Evolutionary conservation across 1,140 invertebrate species (phyloP), one percentile per base, ranked within the genome.

Genomic region (Oncopodura yosiiana): DNA sequence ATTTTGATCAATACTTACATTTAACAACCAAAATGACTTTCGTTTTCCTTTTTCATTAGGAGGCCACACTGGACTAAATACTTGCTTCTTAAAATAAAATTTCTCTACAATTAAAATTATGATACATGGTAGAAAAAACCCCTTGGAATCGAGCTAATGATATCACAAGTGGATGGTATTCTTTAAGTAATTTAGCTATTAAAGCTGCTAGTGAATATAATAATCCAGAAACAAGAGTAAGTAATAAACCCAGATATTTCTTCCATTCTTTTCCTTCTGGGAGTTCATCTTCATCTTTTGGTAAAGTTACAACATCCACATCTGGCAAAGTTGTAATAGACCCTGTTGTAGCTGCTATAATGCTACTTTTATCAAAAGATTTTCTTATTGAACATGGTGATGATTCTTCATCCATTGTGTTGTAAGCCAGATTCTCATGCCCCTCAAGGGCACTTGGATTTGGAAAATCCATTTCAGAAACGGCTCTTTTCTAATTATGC

Each of bases 101-200:
- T 27, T 49, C 12, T 36, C 34, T 19, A 24, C 21, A 21, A 49
- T 11, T 9, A 38, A 12, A 30, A 49, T 30, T 3, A n/a, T 23
- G 2, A 49, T 3, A 26, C 32, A 49, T 1, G 46, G 46, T 26
- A 49, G n/a, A 21, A 1, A 49, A 30, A n/a, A 49, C 46, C 6
- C 46, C 46, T 38, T 49, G 46, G 27, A 49, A 49, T 49, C 46
- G 36, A 30, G 32, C 36, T n/a, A 49, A 12, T 3, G 46, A 49
- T 37, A 49, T 49, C 3, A 36, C 9, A 49, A 49, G 18, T 2
- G 46, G 46, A 6, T 49, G 46, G 18, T 49, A 49, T 14, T 49
- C 34, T 3, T 49, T 37, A 30, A 49, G 23, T 1, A 49, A 21
- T 37, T 49, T 49, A 2, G 34, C 46, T 0, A 49, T 19, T 1